Percentiles rank a stretch among this genome's conserved stretches.
Evolutionary conservation across 2,113 vertebrate species (phyloP).

Genomic region (Rutilus rutilus): DNA sequence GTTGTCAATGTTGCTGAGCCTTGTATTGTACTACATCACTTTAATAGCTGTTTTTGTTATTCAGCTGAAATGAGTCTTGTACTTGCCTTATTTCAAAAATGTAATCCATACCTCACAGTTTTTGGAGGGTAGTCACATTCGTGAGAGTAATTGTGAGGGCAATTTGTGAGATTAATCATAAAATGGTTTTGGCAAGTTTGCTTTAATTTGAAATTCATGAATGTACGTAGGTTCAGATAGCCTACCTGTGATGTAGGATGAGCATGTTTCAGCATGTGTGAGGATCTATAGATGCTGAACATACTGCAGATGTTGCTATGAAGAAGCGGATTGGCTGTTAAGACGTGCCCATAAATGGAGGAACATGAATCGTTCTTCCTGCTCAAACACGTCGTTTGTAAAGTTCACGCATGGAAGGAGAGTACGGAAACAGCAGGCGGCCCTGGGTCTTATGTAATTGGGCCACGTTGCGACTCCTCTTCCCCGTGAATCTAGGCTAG

Average conservation of each 20-base stretch:
- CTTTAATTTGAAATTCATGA: background rate
- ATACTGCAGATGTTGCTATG: constrained; percentile 32
- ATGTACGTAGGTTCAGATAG: background rate
- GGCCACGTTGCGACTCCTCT: constrained; percentile 50
- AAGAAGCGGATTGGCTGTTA: constrained; percentile 14
- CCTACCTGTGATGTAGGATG: background rate
- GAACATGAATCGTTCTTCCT: background rate
- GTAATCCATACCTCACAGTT: background rate
- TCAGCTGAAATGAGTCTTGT: constrained; percentile 5
- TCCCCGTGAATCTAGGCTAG: constrained; percentile 63
- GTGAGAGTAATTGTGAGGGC: too few relatives aligned
- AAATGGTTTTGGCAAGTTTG: background rate
- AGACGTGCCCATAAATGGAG: constrained; percentile 40
- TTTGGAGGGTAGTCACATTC: background rate
- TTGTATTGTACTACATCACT: background rate
- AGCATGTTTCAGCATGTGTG: background rate
- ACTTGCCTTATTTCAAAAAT: background rate
- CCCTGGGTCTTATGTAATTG: constrained; percentile 67
- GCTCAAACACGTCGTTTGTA: constrained; percentile 24
- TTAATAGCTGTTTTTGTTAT: background rate
- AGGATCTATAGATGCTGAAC: background rate
- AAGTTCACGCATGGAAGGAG: background rate
- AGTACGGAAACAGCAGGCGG: constrained; percentile 46
- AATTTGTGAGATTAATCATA: background rate
- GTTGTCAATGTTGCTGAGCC: background rate